Evolutionary conservation across 2,888 invertebrate genomes (phyloP), one percentile per base, ranked within the genome.

Genomic region (Aleiodes leptofemur): DNA sequence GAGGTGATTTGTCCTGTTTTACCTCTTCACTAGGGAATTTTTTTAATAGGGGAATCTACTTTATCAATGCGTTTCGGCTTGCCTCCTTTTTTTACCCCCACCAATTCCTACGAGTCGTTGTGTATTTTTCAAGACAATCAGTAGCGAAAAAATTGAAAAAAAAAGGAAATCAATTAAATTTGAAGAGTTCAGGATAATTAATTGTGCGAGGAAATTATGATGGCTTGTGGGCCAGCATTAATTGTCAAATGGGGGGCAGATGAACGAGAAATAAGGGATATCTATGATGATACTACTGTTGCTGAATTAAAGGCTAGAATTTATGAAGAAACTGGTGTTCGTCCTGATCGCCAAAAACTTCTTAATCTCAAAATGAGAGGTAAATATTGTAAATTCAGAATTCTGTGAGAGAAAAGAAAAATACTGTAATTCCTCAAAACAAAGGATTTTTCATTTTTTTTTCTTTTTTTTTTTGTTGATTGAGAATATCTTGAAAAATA

Each of bases 181-280:
- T 13, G 4, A 11, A 14, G 14, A 34, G 14, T 61, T n/a, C 8
- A 7, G 34, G n/a, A 13, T 7, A 53, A 16, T 14, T 53, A 16
- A 53, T 53, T 53, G 7, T 14, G 13, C 38, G 43, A 79, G 78
- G 78, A 78, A 77, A 69, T 77, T 7, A 72, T 48, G 73, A 86
- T 86, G 87, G 86, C 85, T 68, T 79, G 83, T 77, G 85, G 84
- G 77, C 74, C 91, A 50, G 91, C 91, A 83, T 90, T 97, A 78
- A 93, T 94, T 82, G 94, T 98, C 7, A 98, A 98, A 92, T 98
- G 98, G 97, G 95, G 95, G 89, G 97, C 97, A 69, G 96, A 96
- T 85, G 98, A 98, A 89, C 97, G 93, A 87, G 93, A 93, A 81
- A 93, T 98, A 78, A 91, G 91, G 61, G 94, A 95, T 86, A 91